A percentile compares a stretch with the other conserved stretches of the same genome.
Conservation (phyloP, 2,113 vertebrate genomes). For the Elephantulus edwardii region DNA sequence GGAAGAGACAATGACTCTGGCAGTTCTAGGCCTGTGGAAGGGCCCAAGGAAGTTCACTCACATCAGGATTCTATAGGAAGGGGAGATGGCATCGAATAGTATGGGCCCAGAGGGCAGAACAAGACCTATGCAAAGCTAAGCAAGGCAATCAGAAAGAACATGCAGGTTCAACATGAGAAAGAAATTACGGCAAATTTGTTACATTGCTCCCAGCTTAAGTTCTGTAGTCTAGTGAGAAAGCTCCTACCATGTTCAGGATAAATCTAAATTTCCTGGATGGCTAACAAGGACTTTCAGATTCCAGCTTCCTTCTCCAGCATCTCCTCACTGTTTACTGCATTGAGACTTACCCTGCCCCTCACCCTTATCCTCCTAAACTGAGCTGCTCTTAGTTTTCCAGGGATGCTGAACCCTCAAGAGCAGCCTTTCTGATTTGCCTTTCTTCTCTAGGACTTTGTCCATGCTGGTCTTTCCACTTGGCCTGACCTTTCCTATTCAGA, state of each 20-base stretch:
- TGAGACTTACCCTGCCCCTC: not conserved
- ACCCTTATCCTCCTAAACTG: not conserved
- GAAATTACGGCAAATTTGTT: not conserved
- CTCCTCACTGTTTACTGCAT: not conserved
- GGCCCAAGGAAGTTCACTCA: not conserved
- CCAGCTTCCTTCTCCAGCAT: not conserved
- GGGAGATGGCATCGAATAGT: not conserved
- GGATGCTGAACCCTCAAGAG: not conserved
- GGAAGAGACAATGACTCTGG: slow-evolving; percentile 9
- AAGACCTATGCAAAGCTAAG: not conserved
- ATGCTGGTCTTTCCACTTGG: not conserved
- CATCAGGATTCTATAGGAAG: not conserved
- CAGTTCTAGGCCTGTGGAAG: not conserved
- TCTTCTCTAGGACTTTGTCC: not conserved
- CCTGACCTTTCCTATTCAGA: not conserved
- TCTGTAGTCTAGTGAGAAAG: not conserved
- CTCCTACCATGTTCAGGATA: not conserved
- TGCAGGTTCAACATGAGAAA: not conserved
- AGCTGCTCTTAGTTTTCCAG: not conserved
- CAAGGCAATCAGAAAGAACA: not conserved
- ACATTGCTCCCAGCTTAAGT: not conserved
- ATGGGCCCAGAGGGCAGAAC: not conserved
- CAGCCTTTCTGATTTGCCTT: not conserved
- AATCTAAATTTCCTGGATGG: not conserved
- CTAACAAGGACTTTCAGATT: not conserved